Evolutionary conservation across 2,113 vertebrate species (phyloP).

Genomic region (Synodontis membranacea): DNA sequence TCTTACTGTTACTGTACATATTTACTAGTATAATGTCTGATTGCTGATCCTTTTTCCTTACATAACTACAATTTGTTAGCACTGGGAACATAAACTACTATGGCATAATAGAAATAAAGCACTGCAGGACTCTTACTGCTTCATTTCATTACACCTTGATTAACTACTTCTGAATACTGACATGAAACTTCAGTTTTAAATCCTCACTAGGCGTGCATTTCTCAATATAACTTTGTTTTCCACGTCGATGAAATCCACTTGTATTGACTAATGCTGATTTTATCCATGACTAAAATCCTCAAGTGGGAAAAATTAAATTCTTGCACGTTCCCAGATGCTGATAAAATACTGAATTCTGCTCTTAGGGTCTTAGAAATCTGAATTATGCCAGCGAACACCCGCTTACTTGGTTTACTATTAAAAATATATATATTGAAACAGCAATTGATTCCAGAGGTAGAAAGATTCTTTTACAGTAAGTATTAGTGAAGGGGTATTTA

Average conservation of each 20-base stretch:
- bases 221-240: not conserved
- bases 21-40: not conserved
- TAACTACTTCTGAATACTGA: too few relatives aligned
- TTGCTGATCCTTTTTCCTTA: not conserved
- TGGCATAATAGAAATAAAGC: not conserved
- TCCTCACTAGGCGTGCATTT: too few relatives aligned
- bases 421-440: too few relatives aligned
- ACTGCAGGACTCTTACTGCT: too few relatives aligned
- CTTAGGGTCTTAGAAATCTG: not conserved
- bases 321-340: not conserved
- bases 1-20: not conserved
- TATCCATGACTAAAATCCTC: not conserved
- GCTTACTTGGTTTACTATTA: not conserved
- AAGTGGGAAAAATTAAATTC: too few relatives aligned
- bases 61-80: not conserved
- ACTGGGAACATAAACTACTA: not conserved
- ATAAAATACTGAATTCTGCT: not conserved
- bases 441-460: too few relatives aligned
- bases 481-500: too few relatives aligned
- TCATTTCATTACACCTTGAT: too few relatives aligned
- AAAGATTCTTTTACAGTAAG: too few relatives aligned
- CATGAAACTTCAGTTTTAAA: too few relatives aligned
- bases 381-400: not conserved
- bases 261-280: not conserved
- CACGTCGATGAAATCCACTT: not conserved